Evolutionary conservation across 2,888 invertebrate genomes (phyloP).

Genomic region (Coenonympha glycerion): DNA sequence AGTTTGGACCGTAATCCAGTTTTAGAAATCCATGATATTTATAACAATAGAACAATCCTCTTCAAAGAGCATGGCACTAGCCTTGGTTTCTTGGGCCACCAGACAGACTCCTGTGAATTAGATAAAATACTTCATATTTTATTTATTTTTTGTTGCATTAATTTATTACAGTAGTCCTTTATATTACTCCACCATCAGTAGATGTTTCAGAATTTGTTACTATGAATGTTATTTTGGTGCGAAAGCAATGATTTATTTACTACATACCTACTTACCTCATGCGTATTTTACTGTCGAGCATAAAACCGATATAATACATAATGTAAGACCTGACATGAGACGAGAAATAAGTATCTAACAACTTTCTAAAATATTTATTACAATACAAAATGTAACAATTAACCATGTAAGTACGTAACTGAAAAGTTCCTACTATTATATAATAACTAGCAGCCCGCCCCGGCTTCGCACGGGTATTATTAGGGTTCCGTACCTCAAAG

Average conservation of each 20-base stretch:
- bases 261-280: not conserved
- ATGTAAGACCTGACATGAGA: no score
- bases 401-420: not conserved
- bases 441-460: no score
- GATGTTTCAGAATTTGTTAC: not conserved
- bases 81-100: no score
- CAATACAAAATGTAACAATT: not conserved
- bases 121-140: no score
- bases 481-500: no score
- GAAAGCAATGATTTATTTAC: not conserved
- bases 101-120: no score
- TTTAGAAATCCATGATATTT: no score
- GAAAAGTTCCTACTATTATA: not conserved
- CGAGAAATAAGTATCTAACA: not conserved
- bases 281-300: not conserved
- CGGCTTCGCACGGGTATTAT: no score
- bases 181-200: not conserved
- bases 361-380: not conserved
- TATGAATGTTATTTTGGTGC: not conserved
- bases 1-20: not conserved
- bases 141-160: not conserved
- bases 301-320: conserved; percentile 3
- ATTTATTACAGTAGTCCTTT: no score
- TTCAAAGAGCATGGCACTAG: no score
- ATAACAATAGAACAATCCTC: no score